Base-by-base conservation (phyloP, 2,113 vertebrate genomes). In the Catharus minimus region DNA sequence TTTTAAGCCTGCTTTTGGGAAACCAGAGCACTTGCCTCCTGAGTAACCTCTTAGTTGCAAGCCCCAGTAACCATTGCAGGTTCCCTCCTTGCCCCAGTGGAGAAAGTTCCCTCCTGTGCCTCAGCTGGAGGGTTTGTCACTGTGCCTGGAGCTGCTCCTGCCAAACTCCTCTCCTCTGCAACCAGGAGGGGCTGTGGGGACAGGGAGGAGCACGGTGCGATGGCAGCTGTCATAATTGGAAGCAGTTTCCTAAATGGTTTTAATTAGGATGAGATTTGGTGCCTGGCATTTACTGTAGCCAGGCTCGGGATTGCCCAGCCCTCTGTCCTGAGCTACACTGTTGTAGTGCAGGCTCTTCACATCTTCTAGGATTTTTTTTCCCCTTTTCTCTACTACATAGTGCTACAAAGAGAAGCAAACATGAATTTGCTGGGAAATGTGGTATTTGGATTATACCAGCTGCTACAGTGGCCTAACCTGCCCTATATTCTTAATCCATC, bases 1-100 rank as follows among this genome's bases (percentile, higher is more conserved):
- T 92, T 83, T 95, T 62, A 93, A 89, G 69, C 61, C 68, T 90
- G 80, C 58, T 87, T 92, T 53, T 24, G 56, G 90, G 88, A 95
- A 96, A 81, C 49, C 32, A 7, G 79, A 96, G 76, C 81, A 30
- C 79, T 94, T 84, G 89, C 52, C 90, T 91, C 65, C 68, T 75
- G 18, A 91, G 77, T 77, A 90, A 94, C 64, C 73, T 90, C 65
- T 72, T 0, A 0, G 46, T 26, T 41, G 36, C 72, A 56, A 86
- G 66, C 41, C 20, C 52, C 1, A 1, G 36, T 88, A 24, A 61
- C 26, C 66, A n/a, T 56, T 13, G 43, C 9, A 1, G 46, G 44
- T 23, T 46, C 55, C 0, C 0, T 69, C 32, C 74, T 43, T 73
- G 26, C 55, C 73, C n/a, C 1, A 0, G 15, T 0, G 1, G 64